Base-by-base conservation (phyloP, 2,113 vertebrate species). In the Pimephales promelas region DNA sequence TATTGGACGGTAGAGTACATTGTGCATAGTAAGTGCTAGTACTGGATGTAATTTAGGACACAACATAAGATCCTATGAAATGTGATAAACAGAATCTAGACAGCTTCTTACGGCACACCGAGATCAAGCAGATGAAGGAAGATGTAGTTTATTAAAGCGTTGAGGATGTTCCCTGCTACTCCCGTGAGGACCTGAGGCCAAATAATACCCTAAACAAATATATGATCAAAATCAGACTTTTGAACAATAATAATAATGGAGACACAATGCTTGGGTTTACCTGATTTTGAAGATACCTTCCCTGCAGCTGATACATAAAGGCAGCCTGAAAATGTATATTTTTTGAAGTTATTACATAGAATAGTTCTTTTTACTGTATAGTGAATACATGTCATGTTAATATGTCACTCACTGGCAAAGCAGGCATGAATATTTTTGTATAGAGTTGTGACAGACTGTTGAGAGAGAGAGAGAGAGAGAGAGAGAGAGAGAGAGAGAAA, bases 241-340 rank as follows among this genome's bases (percentile, higher is more conserved):
- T 22, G 10, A 36, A 14, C 8, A 68, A 20, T 10, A 22, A 52
- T 49, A 76, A 3, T 6, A 57, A 77, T 74, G 9, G 26, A 36
- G 3, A 13, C 2, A 68, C 31, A 68, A 10, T 68, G 64, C 3
- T 20, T 68, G 31, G 18, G 18, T 83, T 54, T 93, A 98, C 96
- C 97, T 98, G 97, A 89, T 95, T 98, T 90, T 94, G 95, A 66
- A 98, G 93, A 88, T 97, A 97, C 82, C 91, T 93, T 1, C 89
- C 93, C 90, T 96, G 95, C 83, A 97, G 90, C 92, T 97, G 95
- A 92, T 96, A 97, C 86, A 98, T 93, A 87, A 98, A 98, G 0
- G 91, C 89, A 4, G 95, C 96, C 97, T 98, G 89, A 10, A 83
- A 59, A 47, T 9, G 18, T 49, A 49, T 49, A 16, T 70, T 43